These are phyloP conservation scores for Gastrophysa polygoni DNA, from an alignment of 2,888 invertebrate species.

Conservation along the genomic window DNA sequence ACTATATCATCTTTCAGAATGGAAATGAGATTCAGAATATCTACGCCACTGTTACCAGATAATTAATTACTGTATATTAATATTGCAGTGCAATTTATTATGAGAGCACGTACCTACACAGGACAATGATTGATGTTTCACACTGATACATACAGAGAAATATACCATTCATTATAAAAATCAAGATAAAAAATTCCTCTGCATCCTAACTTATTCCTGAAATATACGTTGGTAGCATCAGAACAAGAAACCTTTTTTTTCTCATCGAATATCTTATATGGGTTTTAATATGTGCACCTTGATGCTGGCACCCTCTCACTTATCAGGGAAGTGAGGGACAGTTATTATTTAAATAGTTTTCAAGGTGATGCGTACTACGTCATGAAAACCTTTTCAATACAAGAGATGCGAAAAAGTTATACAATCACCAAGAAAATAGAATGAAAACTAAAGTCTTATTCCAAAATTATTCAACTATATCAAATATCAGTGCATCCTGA, in stretches of 20 bases:
- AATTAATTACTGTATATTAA: constrained; percentile 1
- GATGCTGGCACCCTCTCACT: neutral
- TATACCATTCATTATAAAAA: neutral
- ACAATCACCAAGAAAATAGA: too few relatives aligned
- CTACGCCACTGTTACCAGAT: neutral
- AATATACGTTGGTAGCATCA: neutral
- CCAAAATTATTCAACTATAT: too few relatives aligned
- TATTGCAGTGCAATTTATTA: neutral
- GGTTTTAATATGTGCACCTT: neutral
- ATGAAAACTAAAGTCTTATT: neutral
- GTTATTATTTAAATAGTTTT: neutral
- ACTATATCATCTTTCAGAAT: too few relatives aligned
- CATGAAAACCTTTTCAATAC: too few relatives aligned
- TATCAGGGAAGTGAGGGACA: neutral
- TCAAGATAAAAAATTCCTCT: neutral
- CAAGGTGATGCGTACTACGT: neutral
- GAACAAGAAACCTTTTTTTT: too few relatives aligned
- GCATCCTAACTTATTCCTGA: neutral
- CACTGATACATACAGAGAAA: neutral
- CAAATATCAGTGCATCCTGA: too few relatives aligned
- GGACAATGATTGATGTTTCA: constrained; percentile 1
- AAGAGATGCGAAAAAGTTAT: too few relatives aligned
- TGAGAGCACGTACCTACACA: neutral
- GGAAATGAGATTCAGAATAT: too few relatives aligned
- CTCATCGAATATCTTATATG: neutral